These are phyloP conservation scores for Toxostoma redivivum DNA, from an alignment of 2,113 vertebrate species.

Conservation along the genomic window DNA sequence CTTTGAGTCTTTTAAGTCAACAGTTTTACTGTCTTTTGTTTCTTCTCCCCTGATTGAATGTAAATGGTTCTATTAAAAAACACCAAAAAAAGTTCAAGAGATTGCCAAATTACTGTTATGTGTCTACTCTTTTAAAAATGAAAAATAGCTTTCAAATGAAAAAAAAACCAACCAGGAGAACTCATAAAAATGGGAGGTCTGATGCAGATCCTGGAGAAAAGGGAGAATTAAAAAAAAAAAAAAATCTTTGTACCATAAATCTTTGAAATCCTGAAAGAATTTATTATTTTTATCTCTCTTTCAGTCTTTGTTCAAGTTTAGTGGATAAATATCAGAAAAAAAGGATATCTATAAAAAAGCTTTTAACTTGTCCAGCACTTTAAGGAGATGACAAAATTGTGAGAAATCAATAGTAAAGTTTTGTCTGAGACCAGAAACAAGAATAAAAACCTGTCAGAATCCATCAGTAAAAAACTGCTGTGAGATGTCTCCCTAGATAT, in stretches of 20 bases:
- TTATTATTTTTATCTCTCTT: background rate
- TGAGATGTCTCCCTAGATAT: background rate
- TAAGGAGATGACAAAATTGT: background rate
- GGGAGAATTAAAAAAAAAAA: background rate
- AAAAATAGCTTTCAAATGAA: background rate
- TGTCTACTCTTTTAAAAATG: background rate
- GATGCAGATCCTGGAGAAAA: background rate
- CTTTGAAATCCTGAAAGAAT: background rate
- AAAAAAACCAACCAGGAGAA: background rate
- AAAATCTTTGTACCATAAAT: background rate
- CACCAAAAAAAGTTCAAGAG: background rate
- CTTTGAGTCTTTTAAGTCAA: background rate
- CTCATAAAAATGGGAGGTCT: background rate
- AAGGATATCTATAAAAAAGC: background rate
- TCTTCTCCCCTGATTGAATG: background rate
- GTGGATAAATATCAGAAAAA: background rate
- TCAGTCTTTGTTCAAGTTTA: background rate
- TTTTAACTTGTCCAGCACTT: background rate
- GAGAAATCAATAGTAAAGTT: background rate
- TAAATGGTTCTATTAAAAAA: background rate
- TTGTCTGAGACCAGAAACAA: background rate
- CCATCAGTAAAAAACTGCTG: background rate
- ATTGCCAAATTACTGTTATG: background rate
- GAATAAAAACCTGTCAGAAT: constrained; percentile 10
- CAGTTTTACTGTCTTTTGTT: background rate